phyloP scores from a whole-genome alignment of 2,113 vertebrate species.

The Chaenocephalus aceratus region DNA sequence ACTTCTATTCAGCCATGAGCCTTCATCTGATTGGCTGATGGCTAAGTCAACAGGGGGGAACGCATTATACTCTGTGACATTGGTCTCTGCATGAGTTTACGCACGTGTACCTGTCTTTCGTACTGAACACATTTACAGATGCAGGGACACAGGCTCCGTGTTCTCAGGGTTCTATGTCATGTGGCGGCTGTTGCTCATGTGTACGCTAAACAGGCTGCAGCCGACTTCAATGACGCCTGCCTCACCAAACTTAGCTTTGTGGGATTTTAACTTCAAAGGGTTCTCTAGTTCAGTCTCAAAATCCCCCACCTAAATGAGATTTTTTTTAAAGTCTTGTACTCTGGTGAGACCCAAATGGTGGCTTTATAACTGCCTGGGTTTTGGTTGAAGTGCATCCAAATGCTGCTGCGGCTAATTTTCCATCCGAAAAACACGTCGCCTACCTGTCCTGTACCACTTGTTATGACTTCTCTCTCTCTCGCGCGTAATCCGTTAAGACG shows the following conservation, averaged over 20 bases:
- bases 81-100: not conserved
- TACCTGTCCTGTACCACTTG: no score
- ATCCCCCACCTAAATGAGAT: slow-evolving; percentile 10
- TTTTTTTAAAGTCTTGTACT: not conserved
- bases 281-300: not conserved
- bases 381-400: no score
- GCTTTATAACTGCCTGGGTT: no score
- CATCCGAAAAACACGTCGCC: no score
- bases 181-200: not conserved
- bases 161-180: not conserved
- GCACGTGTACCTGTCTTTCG: not conserved
- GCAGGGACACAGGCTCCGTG: slow-evolving; percentile 6
- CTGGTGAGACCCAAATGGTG: not conserved
- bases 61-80: not conserved
- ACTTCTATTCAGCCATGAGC: not conserved
- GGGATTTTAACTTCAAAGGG: slow-evolving; percentile 16
- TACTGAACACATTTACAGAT: not conserved
- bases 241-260: slow-evolving; percentile 12
- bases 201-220: slow-evolving; percentile 4
- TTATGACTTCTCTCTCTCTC: no score
- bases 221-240: not conserved
- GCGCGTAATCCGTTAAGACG: no score
- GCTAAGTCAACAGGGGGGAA: not conserved
- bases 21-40: slow-evolving; percentile 3
- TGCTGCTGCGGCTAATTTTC: no score